A percentile compares a stretch with the other conserved stretches of the same genome.
Conservation (phyloP, 2,888 invertebrate species). For the Alloscopus bannaensis region DNA sequence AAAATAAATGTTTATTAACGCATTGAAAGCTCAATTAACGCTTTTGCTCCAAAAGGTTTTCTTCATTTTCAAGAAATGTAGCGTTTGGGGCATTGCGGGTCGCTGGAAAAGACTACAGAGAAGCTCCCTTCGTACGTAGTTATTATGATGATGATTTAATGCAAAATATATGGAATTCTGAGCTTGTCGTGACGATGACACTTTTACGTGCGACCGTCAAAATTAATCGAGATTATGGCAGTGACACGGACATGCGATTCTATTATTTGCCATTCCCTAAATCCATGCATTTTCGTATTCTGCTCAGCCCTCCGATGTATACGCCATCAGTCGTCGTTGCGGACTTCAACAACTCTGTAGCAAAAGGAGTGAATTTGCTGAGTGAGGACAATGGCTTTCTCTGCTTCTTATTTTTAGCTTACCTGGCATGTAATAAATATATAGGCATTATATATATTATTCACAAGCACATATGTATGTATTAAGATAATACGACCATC, state of each 20-base stretch:
- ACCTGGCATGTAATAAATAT: slow-evolving; percentile 9
- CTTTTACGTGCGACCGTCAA: slow-evolving; percentile 8
- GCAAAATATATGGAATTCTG: background rate
- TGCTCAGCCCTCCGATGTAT: background rate
- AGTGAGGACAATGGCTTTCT: slow-evolving; percentile 3
- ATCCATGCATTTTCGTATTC: no score
- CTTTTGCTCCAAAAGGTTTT: no score
- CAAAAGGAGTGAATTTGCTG: background rate
- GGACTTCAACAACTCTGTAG: background rate
- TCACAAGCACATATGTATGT: background rate
- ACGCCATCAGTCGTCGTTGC: no score
- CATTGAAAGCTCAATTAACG: no score
- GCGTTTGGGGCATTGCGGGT: no score
- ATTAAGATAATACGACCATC: no score
- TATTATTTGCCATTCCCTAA: slow-evolving; percentile 14
- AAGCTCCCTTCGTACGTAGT: no score
- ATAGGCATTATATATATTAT: no score
- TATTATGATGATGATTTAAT: background rate
- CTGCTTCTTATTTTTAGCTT: slow-evolving; percentile 3
- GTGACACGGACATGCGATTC: slow-evolving; percentile 21
- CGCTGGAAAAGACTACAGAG: no score
- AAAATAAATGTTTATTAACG: no score
- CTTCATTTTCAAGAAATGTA: no score
- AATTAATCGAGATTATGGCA: slow-evolving; percentile 8
- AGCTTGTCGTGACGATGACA: slow-evolving; percentile 6